Percentiles rank a stretch among this genome's conserved stretches.
Conservation (phyloP, 2,888 invertebrate genomes). For the Sesamia inferens region DNA sequence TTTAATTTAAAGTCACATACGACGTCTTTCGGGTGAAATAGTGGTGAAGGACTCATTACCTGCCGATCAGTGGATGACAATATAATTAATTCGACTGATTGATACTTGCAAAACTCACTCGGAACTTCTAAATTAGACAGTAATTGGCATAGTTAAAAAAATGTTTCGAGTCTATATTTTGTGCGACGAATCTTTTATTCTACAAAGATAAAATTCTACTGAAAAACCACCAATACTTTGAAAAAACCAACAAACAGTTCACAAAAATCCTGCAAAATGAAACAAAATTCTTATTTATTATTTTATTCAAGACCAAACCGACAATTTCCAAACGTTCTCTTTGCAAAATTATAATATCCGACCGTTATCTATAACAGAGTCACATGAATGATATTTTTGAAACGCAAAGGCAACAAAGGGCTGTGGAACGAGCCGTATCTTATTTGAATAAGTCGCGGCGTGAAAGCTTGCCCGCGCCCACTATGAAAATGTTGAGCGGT, state of each 20-base stretch:
- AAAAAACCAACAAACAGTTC: not conserved
- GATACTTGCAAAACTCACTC: too few species aligned
- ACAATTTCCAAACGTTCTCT: conserved; percentile 15
- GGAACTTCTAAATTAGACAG: too few species aligned
- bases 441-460: conserved; percentile 69
- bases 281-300: not conserved
- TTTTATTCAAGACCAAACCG: not conserved
- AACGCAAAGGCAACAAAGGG: conserved; percentile 65
- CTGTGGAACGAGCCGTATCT: conserved; percentile 65
- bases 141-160: not conserved
- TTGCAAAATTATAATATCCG: conserved; percentile 39
- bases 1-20: too few species aligned
- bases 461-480: conserved; percentile 59
- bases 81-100: too few species aligned
- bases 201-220: not conserved
- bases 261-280: not conserved
- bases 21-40: too few species aligned
- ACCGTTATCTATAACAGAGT: conserved; percentile 52
- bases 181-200: not conserved
- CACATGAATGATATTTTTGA: conserved; percentile 60
- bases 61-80: too few species aligned
- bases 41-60: too few species aligned
- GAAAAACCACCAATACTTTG: not conserved
- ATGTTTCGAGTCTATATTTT: not conserved
- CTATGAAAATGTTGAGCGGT: conserved; percentile 46